A percentile compares a stretch with the other conserved stretches of the same genome.
Evolutionary conservation across 2,888 invertebrate species (phyloP).

Genomic region (Orthosia cruda): DNA sequence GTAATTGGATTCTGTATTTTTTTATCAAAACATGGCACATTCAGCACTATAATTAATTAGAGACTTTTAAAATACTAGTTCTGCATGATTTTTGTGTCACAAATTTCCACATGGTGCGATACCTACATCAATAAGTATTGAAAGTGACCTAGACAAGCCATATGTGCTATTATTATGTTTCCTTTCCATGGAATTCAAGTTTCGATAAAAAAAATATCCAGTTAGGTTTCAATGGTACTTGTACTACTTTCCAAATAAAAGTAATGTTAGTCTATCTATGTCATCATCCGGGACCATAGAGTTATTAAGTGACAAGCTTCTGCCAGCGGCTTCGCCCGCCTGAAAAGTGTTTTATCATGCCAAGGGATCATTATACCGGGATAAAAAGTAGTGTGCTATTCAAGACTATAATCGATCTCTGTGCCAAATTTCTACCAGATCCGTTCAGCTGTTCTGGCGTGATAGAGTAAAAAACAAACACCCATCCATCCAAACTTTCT

Average conservation of each 20-base stretch:
- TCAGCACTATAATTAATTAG: neutral
- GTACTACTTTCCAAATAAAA: conserved; percentile 58
- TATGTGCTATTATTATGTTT: conserved; percentile 28
- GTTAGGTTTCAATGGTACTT: conserved; percentile 37
- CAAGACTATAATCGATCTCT: too few relatives aligned
- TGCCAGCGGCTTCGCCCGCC: neutral
- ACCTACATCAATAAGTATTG: neutral
- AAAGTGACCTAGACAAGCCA: conserved; percentile 34
- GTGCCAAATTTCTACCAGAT: too few relatives aligned
- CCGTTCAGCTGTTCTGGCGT: too few relatives aligned
- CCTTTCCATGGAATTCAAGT: conserved; percentile 43
- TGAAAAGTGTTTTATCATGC: neutral
- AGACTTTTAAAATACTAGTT: neutral
- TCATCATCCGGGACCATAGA: conserved; percentile 16
- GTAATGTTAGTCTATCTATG: neutral
- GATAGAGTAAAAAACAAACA: too few relatives aligned
- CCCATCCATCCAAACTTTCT: too few relatives aligned
- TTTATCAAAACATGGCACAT: neutral
- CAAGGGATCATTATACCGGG: too few relatives aligned
- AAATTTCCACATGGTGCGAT: neutral
- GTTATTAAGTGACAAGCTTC: conserved; percentile 11
- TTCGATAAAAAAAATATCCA: conserved; percentile 52
- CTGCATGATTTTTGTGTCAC: neutral
- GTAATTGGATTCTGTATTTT: too few relatives aligned
- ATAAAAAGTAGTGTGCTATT: too few relatives aligned